Evolutionary conservation across 2,888 invertebrate genomes (phyloP), one percentile per base, ranked within the genome.

Genomic region (Unio pictorum): DNA sequence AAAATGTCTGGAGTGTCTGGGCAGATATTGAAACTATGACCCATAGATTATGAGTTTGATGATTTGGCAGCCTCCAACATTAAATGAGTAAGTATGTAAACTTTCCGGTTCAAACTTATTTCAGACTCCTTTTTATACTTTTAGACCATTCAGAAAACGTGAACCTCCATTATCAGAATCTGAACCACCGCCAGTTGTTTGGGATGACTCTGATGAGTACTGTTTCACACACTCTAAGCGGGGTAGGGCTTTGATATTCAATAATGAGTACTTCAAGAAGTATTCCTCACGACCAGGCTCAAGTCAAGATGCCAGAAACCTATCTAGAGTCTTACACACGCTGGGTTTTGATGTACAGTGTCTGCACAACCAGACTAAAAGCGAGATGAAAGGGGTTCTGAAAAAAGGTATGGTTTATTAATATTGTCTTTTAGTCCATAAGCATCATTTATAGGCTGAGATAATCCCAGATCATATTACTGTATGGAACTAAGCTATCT

Each of bases 211-310:
- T 11, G 77, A 81, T 64, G 94, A 94, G 86, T 97, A 97, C 89
- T 95, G 95, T 81, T 96, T 96, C 95, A 93, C 93, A 82, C 95
- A 96, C 88, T 71, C 79, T 34, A 92, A 93, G 75, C 93, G 96
- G 67, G 97, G 97, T 15, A 90, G 93, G 79, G 97, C 97, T 11
- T 89, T 96, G 18, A 95, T 98, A 86, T 95, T 97, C 86, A 97
- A 97, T 89, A 96, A 97, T 88, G 95, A 95, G 90, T 91, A 92
- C 86, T 97, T 97, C 86, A 93, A 83, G 90, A 72, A 75, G 17
- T 78, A 82, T 45, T 86, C 88, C 3, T 68, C 79, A 17, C 75
- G 90, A 58, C 92, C 93, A 78, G 98, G 97, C 1, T 97, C 97
- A 1, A 94, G 95, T 86, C 93, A 94, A 61, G 98, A 98, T 89